Evolutionary conservation across 2,113 vertebrate species (phyloP), one percentile per base, ranked within the genome.

Genomic region (Carassius carassius): DNA sequence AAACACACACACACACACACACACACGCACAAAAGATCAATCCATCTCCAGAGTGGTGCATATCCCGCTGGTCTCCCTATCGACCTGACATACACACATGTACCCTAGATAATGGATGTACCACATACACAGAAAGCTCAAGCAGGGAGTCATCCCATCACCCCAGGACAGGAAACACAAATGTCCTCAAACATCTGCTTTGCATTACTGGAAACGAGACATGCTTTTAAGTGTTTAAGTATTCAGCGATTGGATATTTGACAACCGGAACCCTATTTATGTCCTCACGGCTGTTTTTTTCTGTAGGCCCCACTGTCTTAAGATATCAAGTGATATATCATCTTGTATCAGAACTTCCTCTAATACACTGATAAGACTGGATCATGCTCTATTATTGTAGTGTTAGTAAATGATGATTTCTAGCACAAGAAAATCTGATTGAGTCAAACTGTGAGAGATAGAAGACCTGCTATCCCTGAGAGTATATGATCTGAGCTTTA

Each of bases 71-170:
- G 29, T 80, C 37, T 63, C 12, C 56, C 84, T 2, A 85, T 85
- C 84, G 77, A 85, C 77, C 84, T 13, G 21, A 80, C 72, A 80
- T 12, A n/a, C 16, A 81, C 78, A 69, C 23, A 69, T 25, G 12
- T 16, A 81, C 44, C 62, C 62, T 67, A 2, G 79, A 69, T 81
- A 81, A 81, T 54, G 44, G 62, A 81, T 67, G 78, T 49, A 69
- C 58, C 75, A 37, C 41, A 51, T 12, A 51, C 23, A 23, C 73
- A 25, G 41, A 69, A 77, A 29, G 56, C 56, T 41, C 54, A 62
- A 16, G 32, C 35, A n/a, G 58, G 78, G 23, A 19, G 23, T 51
- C 23, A 37, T 25, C 17, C 54, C 76, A 79, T 47, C 37, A 56
- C 44, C 9, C 51, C 60, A 84, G 35, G n/a, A 63, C 21, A 56